phyloP scores from a whole-genome alignment of 2,888 invertebrate species.

The Nudaria mundana region DNA sequence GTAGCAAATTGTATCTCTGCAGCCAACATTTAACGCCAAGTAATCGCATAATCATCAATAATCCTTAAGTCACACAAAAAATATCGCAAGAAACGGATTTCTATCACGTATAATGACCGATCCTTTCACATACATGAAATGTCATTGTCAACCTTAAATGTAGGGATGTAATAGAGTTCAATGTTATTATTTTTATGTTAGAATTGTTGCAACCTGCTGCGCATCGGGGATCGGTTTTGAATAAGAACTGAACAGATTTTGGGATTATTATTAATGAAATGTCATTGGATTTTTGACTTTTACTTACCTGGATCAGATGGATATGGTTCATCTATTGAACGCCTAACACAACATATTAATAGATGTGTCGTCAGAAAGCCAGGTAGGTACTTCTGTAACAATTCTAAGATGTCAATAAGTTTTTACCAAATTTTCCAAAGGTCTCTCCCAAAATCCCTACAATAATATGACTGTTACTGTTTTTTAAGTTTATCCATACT shows the following conservation, averaged over 20 bases:
- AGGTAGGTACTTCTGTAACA: too few species aligned
- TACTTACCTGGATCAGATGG: conserved; percentile 41
- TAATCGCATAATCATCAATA: conserved; percentile 75
- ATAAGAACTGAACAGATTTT: conserved; percentile 52
- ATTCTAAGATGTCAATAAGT: too few species aligned
- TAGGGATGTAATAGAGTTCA: background rate
- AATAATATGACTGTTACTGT: too few species aligned
- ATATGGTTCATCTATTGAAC: conserved; percentile 8
- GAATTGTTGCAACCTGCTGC: conserved; percentile 54
- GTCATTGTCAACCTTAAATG: conserved; percentile 23
- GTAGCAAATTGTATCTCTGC: conserved; percentile 21
- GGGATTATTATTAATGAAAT: conserved; percentile 70
- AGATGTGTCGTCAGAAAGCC: too few species aligned
- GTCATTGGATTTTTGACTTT: conserved; percentile 51
- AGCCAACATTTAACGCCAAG: conserved; percentile 47
- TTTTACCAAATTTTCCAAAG: too few species aligned
- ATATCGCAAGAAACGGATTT: conserved; percentile 48
- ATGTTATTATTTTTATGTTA: background rate
- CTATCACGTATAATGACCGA: conserved; percentile 42
- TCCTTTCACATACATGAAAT: conserved; percentile 4
- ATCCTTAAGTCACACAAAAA: conserved; percentile 64
- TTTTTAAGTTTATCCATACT: too few species aligned
- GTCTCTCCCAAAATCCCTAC: too few species aligned
- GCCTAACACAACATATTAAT: too few species aligned
- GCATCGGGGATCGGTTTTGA: conserved; percentile 50